These are phyloP conservation scores for Buathra laborator DNA, from an alignment of 2,888 invertebrate species.

Conservation along the genomic window DNA sequence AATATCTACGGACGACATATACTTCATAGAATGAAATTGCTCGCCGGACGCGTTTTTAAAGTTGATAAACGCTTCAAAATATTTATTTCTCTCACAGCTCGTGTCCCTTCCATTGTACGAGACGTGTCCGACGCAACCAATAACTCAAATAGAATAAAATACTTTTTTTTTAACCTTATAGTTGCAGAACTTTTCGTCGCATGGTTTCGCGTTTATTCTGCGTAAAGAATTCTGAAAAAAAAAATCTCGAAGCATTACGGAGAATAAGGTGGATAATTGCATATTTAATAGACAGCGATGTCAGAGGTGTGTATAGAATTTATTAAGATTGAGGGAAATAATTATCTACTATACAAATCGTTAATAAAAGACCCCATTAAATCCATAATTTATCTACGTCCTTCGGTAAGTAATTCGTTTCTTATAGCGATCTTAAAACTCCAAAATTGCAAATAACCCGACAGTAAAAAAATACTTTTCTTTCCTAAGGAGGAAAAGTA, in stretches of 20 bases:
- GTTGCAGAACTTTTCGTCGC: no score
- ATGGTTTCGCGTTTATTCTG: no score
- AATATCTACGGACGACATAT: not conserved
- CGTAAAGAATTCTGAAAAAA: no score
- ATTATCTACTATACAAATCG: not conserved
- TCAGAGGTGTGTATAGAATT: not conserved
- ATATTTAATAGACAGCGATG: no score
- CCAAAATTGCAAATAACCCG: slow-evolving; percentile 13
- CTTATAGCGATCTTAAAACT: no score
- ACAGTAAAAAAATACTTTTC: not conserved
- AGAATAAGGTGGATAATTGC: no score
- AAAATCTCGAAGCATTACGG: no score
- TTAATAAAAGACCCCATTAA: not conserved
- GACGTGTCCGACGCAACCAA: no score
- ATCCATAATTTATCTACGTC: not conserved
- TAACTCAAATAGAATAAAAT: no score
- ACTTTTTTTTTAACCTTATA: no score
- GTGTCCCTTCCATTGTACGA: not conserved
- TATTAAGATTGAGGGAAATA: not conserved
- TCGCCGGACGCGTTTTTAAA: not conserved
- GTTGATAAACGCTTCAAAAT: not conserved
- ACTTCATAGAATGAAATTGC: slow-evolving; percentile 13
- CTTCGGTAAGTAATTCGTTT: not conserved
- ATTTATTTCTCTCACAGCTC: not conserved
- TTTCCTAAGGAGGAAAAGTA: no score